Conservation (phyloP, 2,888 invertebrate species). For the Drosophila recens region DNA sequence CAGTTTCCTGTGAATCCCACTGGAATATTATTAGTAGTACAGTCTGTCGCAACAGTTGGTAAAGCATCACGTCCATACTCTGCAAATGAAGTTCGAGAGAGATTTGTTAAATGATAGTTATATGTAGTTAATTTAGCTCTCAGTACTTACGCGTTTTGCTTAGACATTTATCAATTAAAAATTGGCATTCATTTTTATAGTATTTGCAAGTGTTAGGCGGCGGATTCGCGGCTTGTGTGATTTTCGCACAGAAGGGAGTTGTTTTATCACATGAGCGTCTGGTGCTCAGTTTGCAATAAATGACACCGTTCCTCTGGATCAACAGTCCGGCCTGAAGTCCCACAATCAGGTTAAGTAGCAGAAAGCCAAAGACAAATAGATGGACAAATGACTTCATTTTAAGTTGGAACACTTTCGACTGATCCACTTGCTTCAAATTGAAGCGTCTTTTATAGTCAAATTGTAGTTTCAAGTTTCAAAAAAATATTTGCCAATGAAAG, state of each 20-base stretch:
- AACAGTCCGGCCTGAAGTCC: conserved; percentile 42
- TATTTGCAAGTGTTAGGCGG: conserved; percentile 31
- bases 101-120: too few relatives aligned
- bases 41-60: background rate
- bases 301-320: conserved; percentile 29
- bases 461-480: background rate
- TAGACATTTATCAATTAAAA: conserved; percentile 47
- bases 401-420: conserved; percentile 12
- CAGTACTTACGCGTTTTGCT: conserved; percentile 41
- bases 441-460: conserved; percentile 28
- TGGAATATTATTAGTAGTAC: background rate
- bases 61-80: background rate
- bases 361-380: background rate
- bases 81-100: background rate
- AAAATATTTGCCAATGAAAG: conserved; percentile 53
- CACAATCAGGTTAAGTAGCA: conserved; percentile 23
- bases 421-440: background rate
- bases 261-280: conserved; percentile 41
- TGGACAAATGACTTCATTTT: conserved; percentile 28
- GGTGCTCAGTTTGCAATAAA: conserved; percentile 55
- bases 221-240: background rate
- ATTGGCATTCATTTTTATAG: conserved; percentile 59
- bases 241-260: conserved; percentile 33
- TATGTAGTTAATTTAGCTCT: background rate
- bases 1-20: conserved; percentile 10